phyloP scores from a whole-genome alignment of 2,797 vertebrate genomes.

The Acanthopagrus latus region DNA sequence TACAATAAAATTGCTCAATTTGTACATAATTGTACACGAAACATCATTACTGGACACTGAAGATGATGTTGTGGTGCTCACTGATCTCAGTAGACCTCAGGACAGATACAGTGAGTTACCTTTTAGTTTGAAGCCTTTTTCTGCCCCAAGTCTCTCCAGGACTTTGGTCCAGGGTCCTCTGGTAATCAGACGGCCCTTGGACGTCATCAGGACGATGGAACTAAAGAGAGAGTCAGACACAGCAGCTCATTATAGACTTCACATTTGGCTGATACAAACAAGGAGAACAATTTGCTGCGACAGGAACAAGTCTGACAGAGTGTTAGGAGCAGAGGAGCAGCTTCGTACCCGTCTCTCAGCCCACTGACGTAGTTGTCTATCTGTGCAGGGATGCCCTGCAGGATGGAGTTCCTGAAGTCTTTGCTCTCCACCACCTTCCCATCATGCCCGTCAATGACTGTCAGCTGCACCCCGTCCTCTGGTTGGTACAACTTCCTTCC shows the following conservation, averaged over 20 bases:
- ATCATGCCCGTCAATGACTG: slow-evolving; percentile 87
- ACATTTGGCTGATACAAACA: neutral
- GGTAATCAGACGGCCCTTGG: slow-evolving; percentile 90
- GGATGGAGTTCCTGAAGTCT: slow-evolving; percentile 88
- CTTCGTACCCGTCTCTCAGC: slow-evolving; percentile 90
- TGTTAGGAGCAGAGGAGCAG: neutral
- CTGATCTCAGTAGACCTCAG: neutral
- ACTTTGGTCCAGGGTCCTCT: slow-evolving; percentile 92
- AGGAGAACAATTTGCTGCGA: neutral
- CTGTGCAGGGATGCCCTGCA: slow-evolving; percentile 93
- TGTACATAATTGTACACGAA: neutral
- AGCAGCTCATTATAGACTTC: neutral
- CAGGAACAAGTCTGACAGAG: neutral
- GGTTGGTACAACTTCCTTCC: slow-evolving; percentile 87
- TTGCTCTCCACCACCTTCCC: slow-evolving; percentile 88
- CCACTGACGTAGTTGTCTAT: slow-evolving; percentile 89
- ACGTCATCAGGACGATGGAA: slow-evolving; percentile 91
- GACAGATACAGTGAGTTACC: slow-evolving; percentile 79
- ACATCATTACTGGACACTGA: neutral
- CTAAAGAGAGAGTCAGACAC: slow-evolving; percentile 75
- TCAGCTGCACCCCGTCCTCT: slow-evolving; percentile 92
- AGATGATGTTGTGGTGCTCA: neutral
- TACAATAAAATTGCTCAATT: neutral
- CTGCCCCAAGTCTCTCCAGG: slow-evolving; percentile 90
- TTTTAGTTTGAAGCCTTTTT: slow-evolving; percentile 87